Evolutionary conservation across 2,888 invertebrate genomes (phyloP).

Genomic region (Hydriomena furcata): DNA sequence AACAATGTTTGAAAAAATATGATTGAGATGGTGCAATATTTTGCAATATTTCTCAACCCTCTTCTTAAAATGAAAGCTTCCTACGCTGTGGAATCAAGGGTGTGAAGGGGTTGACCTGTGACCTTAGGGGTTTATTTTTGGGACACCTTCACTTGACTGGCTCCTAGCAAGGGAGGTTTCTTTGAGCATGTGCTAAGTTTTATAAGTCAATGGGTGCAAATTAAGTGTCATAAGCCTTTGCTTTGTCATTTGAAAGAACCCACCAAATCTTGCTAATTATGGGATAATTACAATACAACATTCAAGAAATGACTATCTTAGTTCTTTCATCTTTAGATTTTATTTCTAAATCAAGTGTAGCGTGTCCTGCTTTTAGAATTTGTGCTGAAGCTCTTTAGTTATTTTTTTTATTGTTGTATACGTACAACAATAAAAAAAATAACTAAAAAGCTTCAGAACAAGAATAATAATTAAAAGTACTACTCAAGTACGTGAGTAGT

Average conservation of each 20-base stretch:
- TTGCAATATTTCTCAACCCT: conserved; percentile 21
- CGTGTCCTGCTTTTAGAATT: no score
- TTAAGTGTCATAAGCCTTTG: conserved; percentile 14
- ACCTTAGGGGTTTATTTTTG: conserved; percentile 32
- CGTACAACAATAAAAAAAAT: no score
- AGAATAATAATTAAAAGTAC: no score
- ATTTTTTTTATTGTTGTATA: no score
- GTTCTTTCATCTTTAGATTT: no score
- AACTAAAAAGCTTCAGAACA: no score
- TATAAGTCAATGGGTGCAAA: conserved; percentile 25
- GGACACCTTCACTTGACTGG: conserved; percentile 30
- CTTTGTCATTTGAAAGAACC: conserved; percentile 4
- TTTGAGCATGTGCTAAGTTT: conserved; percentile 24
- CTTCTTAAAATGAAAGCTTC: conserved; percentile 19
- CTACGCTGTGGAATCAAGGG: conserved; percentile 35
- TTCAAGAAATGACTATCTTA: no score
- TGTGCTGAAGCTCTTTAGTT: no score
- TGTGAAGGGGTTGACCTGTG: conserved; percentile 34
- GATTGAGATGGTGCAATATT: conserved; percentile 6
- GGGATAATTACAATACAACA: no score
- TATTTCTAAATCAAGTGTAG: no score
- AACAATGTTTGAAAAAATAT: neutral
- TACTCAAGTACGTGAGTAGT: no score
- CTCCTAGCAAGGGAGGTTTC: conserved; percentile 20
- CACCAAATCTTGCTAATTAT: no score